phyloP scores from a whole-genome alignment of 2,113 vertebrate genomes.

The Penelope pileata region DNA sequence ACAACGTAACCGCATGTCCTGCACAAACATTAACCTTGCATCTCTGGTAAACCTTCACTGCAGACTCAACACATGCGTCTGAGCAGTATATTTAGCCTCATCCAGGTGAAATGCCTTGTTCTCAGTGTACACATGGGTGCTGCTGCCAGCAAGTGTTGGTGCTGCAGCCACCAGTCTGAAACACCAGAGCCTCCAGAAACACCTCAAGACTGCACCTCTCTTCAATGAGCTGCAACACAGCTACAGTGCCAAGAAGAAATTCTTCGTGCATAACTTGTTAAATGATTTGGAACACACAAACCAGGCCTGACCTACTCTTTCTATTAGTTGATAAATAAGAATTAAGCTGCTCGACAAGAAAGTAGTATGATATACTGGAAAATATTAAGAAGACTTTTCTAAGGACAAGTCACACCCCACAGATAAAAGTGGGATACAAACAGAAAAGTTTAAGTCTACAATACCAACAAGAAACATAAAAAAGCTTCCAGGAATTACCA shows the following conservation, averaged over 20 bases:
- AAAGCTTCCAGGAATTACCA: neutral
- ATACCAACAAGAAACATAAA: neutral
- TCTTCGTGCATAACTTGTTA: neutral
- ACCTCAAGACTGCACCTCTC: neutral
- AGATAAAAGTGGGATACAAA: neutral
- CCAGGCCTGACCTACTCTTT: neutral
- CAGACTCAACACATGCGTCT: neutral
- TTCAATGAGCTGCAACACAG: neutral
- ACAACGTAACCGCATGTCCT: neutral
- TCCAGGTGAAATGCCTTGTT: neutral
- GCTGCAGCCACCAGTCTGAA: neutral
- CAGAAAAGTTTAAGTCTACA: neutral
- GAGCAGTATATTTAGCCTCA: fast-evolving
- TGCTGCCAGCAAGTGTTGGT: neutral
- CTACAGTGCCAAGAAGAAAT: neutral
- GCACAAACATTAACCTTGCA: neutral
- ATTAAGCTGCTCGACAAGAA: fast-evolving
- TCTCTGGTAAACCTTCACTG: neutral
- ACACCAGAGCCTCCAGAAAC: neutral
- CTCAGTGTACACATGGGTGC: neutral
- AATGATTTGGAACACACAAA: neutral
- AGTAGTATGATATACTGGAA: neutral
- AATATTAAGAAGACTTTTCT: neutral
- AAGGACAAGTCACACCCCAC: neutral
- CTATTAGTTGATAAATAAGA: neutral